These are phyloP conservation scores for Ammodramus savannarum DNA, from an alignment of 2,113 vertebrate species.

Conservation along the genomic window DNA sequence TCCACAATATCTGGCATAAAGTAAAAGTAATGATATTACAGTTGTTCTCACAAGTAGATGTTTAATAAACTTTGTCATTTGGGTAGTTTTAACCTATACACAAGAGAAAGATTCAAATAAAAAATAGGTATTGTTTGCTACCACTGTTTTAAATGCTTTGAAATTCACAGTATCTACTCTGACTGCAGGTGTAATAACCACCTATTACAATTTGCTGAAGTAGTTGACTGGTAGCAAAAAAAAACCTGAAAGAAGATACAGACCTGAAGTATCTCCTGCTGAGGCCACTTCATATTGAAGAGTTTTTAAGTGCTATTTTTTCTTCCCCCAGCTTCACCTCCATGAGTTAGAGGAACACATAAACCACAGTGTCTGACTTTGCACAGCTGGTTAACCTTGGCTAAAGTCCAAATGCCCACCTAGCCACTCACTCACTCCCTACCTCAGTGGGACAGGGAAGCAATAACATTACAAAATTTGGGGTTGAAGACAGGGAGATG, in stretches of 20 bases:
- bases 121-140: not conserved
- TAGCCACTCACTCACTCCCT: fast-evolving
- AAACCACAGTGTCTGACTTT: not conserved
- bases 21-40: not conserved
- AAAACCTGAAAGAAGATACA: not conserved
- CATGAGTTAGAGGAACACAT: not conserved
- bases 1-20: not conserved
- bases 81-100: not conserved
- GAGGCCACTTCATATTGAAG: not conserved
- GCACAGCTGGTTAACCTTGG: not conserved
- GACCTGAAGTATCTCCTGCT: not conserved
- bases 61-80: not conserved
- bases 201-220: not conserved
- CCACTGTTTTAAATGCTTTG: not conserved
- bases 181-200: not conserved
- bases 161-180: not conserved
- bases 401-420: not conserved
- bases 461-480: not conserved
- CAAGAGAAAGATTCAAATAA: not conserved
- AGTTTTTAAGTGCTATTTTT: not conserved
- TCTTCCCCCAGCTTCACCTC: not conserved
- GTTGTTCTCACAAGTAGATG: not conserved
- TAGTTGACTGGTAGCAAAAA: not conserved
- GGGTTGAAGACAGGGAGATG: not conserved
- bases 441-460: not conserved